Conservation (phyloP, 1,140 invertebrate genomes). For the Uloborus diversus region DNA sequence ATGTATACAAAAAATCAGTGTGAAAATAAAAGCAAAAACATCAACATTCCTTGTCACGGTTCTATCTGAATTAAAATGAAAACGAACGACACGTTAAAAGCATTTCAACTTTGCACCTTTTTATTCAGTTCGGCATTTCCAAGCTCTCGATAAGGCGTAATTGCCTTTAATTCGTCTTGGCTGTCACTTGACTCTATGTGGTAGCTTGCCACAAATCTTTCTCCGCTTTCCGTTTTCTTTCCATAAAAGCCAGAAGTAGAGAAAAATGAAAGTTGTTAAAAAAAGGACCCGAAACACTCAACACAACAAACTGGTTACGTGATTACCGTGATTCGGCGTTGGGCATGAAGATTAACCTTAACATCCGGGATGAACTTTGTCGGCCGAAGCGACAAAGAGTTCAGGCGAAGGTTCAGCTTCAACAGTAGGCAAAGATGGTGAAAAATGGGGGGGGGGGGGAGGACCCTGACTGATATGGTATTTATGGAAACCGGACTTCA, state of each 20-base stretch:
- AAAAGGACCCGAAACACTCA: neutral
- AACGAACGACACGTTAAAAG: neutral
- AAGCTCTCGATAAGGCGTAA: neutral
- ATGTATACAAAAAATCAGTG: too few species aligned
- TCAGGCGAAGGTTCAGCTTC: neutral
- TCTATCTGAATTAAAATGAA: too few species aligned
- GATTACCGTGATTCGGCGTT: neutral
- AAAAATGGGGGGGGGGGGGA: neutral
- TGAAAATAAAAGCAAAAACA: too few species aligned
- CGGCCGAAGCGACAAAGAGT: constrained; percentile 7
- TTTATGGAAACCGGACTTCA: neutral
- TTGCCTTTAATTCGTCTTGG: neutral
- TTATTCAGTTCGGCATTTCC: too few species aligned
- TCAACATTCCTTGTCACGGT: too few species aligned
- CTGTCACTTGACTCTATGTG: neutral
- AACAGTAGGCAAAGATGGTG: neutral
- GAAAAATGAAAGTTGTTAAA: neutral
- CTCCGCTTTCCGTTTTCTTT: neutral
- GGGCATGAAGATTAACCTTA: constrained; percentile 16
- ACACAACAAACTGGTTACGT: constrained; percentile 2
- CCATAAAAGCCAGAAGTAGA: neutral
- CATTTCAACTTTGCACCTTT: too few species aligned
- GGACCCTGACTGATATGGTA: neutral
- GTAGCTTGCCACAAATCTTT: neutral
- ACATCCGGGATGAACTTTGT: constrained; percentile 14